phyloP scores from a whole-genome alignment of 2,797 vertebrate genomes.

The Salarias fasciatus region DNA sequence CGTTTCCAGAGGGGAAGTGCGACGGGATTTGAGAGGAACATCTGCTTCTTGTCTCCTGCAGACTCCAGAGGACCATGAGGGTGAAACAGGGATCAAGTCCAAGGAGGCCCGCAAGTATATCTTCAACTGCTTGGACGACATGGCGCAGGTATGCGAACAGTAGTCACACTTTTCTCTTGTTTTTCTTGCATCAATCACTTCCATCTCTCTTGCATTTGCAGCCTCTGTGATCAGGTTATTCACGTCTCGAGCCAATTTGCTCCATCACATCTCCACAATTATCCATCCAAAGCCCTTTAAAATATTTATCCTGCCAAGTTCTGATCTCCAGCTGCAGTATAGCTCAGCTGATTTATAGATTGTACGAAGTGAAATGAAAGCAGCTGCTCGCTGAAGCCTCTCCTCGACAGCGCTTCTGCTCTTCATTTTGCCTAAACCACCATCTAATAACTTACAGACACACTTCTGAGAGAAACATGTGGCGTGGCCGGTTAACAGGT shows the following conservation, averaged over 20 bases:
- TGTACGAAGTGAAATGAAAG: conserved; percentile 60
- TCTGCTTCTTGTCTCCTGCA: conserved; percentile 83
- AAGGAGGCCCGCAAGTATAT: conserved; percentile 99
- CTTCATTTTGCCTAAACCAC: conserved; percentile 54
- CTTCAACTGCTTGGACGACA: conserved; percentile 99
- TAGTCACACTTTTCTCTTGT: background rate
- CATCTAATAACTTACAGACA: conserved; percentile 65
- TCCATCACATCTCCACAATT: conserved; percentile 54
- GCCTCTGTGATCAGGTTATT: conserved; percentile 1
- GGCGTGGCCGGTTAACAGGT: conserved; percentile 49
- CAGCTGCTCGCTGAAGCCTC: conserved; percentile 60
- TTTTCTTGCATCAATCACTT: conserved; percentile 12
- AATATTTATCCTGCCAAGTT: conserved; percentile 55
- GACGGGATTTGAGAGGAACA: conserved; percentile 69
- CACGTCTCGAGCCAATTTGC: conserved; percentile 38
- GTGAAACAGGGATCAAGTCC: conserved; percentile 98
- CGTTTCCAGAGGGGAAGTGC: conserved; percentile 73
- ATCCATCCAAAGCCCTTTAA: conserved; percentile 62
- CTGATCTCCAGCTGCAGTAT: conserved; percentile 57
- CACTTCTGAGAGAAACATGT: conserved; percentile 63
- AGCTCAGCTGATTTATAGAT: conserved; percentile 29
- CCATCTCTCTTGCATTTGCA: conserved; percentile 18
- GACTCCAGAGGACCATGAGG: conserved; percentile 98
- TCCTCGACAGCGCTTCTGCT: conserved; percentile 49
- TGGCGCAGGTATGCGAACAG: conserved; percentile 92